Conservation (phyloP, 2,888 invertebrate species). For the Drosophila crucigera region DNA sequence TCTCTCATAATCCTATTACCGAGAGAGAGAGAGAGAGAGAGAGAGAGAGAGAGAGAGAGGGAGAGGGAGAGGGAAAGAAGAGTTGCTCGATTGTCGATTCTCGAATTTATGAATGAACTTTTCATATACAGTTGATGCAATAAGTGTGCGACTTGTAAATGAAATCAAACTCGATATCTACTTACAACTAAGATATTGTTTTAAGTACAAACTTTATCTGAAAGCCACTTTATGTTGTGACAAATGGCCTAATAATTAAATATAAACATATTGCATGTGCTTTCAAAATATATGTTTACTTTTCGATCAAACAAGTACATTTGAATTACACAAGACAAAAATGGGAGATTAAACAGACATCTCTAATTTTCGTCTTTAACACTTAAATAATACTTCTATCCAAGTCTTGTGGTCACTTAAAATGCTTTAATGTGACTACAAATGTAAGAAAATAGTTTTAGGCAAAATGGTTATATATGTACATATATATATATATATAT, state of each 20-base stretch:
- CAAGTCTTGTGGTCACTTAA: not conserved
- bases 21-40: not conserved
- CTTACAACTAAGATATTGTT: not conserved
- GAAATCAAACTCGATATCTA: not conserved
- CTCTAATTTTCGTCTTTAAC: too few species aligned
- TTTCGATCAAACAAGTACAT: not conserved
- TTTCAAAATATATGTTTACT: not conserved
- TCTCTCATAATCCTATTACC: slow-evolving; percentile 77
- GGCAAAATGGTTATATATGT: too few species aligned
- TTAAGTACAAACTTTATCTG: not conserved
- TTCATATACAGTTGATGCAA: slow-evolving; percentile 32
- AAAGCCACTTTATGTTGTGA: not conserved
- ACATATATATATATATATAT: not conserved
- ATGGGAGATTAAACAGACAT: not conserved
- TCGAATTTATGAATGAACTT: slow-evolving; percentile 72
- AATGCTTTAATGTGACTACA: not conserved
- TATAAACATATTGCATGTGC: not conserved
- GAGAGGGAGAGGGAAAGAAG: not conserved
- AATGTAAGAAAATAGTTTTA: not conserved
- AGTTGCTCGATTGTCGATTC: slow-evolving; percentile 15
- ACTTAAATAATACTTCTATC: too few species aligned
- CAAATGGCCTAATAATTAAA: not conserved
- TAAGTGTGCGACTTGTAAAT: slow-evolving; percentile 14
- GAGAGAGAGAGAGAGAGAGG: not conserved
- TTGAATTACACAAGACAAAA: not conserved